Base-by-base conservation (phyloP, 2,888 invertebrate genomes). In the Exocentrus adspersus region DNA sequence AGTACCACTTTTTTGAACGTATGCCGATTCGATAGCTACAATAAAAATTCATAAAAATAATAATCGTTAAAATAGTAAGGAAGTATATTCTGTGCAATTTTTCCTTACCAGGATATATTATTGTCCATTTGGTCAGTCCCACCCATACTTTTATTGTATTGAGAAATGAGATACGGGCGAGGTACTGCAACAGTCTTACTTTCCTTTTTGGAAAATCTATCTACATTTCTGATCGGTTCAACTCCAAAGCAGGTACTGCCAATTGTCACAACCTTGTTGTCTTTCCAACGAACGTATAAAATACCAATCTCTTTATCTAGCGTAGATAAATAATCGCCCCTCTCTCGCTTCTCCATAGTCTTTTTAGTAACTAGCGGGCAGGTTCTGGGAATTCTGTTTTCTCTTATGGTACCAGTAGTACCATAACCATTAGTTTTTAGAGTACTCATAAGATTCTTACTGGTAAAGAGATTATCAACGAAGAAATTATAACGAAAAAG, bases 321-420 rank as follows among this genome's bases (percentile, higher is more conserved):
- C 19, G 16, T 43, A 16, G 43, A 43, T 17, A 43, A 16, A 45
- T 45, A 19, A 10, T 19, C 20, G 9, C 20, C 19, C 20, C 20
- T 45, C n/a, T 17, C n/a, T 12, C 19, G 20, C 21, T 46, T 42
- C 21, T 46, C 21, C 21, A 12, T 12, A 9, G 21, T 21, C 21
- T 46, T 46, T 46, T 46, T 46, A 21, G 20, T 12, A 21, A 46
- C 12, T 20, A 21, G 20, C 20, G 46, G 42, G 7, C 24, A 46
- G 46, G 37, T 12, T 42, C 42, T 50, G 14, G 72, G 69, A 28
- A 73, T 54, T 48, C 69, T 54, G 57, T 76, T 71, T 43, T 72
- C 71, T n/a, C 73, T 53, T 20, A 60, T 43, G 16, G 75, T 75
- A 17, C 72, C 75, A 19, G 74, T 71, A 20, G 58, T 69, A 60